Percentiles rank a stretch among this genome's conserved stretches.
Conservation (phyloP, 1,140 invertebrate genomes). For the Rhyacophila brunnea region DNA sequence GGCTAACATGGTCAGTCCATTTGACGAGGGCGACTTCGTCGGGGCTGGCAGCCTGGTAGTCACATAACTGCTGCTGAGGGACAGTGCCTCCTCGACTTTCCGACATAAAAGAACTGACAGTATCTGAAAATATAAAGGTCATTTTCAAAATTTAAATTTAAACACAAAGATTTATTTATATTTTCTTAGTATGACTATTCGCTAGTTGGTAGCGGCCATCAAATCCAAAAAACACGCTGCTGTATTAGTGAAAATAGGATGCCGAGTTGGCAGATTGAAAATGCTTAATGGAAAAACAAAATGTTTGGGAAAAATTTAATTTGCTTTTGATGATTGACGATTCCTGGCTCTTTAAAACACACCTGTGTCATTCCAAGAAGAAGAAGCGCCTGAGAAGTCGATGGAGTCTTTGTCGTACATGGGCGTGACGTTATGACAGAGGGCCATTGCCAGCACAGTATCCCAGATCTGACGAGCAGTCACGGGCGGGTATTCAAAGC, state of each 20-base stretch:
- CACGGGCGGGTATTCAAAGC: constrained; percentile 1
- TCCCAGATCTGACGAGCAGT: constrained; percentile 70
- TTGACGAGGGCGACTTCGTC: constrained; percentile 88
- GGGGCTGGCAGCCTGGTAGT: constrained; percentile 88
- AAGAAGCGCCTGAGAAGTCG: constrained; percentile 39
- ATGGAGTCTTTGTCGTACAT: constrained; percentile 75
- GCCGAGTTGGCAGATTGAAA: too few species aligned
- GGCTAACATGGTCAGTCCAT: constrained; percentile 71
- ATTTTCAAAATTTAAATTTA: background rate
- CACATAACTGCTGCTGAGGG: constrained; percentile 65
- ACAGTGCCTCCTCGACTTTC: constrained; percentile 56
- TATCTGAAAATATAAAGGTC: constrained; percentile 39
- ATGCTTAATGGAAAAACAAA: too few species aligned
- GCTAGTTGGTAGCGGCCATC: too few species aligned
- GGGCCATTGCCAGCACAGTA: constrained; percentile 89
- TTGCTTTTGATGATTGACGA: too few species aligned
- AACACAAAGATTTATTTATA: background rate
- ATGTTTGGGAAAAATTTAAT: too few species aligned
- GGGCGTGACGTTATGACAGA: constrained; percentile 99
- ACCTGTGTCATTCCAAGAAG: constrained; percentile 25
- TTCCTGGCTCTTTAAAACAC: too few species aligned
- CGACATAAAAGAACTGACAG: constrained; percentile 58
- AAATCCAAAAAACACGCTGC: too few species aligned
- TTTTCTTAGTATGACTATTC: background rate
- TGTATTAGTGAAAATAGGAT: too few species aligned